Percentiles rank a stretch among this genome's conserved stretches.
phyloP scores from a whole-genome alignment of 2,113 vertebrate species.

The Spea multiplicata region DNA sequence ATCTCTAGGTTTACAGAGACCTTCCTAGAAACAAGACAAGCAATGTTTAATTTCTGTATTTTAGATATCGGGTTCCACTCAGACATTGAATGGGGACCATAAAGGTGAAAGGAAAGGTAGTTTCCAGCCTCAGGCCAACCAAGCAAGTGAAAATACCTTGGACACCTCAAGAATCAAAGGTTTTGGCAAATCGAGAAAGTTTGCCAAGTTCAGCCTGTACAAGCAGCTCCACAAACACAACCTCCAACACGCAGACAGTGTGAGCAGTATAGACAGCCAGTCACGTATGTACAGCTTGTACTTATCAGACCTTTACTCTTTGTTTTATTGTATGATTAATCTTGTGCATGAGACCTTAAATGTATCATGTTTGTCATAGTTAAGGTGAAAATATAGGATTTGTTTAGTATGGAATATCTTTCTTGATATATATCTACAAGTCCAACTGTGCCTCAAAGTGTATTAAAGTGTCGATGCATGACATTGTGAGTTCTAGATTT shows the following conservation, averaged over 20 bases:
- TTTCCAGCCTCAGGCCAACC: constrained; percentile 13
- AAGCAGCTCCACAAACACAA: constrained; percentile 79
- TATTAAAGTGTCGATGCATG: too few relatives aligned
- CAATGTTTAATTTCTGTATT: too few relatives aligned
- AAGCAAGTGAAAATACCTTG: constrained; percentile 56
- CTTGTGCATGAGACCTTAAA: not conserved
- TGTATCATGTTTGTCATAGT: too few relatives aligned
- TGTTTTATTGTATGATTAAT: not conserved
- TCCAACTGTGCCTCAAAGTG: too few relatives aligned
- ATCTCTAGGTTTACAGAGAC: not conserved
- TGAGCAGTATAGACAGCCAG: constrained; percentile 83
- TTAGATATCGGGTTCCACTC: constrained; percentile 31
- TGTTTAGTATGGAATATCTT: too few relatives aligned
- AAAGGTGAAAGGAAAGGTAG: constrained; percentile 45
- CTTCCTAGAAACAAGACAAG: not conserved
- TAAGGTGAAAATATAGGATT: too few relatives aligned
- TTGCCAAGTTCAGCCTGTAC: constrained; percentile 77
- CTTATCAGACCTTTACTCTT: not conserved
- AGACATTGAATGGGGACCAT: constrained; percentile 49
- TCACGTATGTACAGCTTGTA: constrained; percentile 70
- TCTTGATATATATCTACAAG: too few relatives aligned
- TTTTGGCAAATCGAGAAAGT: constrained; percentile 68
- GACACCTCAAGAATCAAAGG: constrained; percentile 79
- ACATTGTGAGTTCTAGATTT: too few relatives aligned
- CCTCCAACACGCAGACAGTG: constrained; percentile 71